Evolutionary conservation across 2,113 vertebrate genomes (phyloP).

Genomic region (Butastur rufipennis): DNA sequence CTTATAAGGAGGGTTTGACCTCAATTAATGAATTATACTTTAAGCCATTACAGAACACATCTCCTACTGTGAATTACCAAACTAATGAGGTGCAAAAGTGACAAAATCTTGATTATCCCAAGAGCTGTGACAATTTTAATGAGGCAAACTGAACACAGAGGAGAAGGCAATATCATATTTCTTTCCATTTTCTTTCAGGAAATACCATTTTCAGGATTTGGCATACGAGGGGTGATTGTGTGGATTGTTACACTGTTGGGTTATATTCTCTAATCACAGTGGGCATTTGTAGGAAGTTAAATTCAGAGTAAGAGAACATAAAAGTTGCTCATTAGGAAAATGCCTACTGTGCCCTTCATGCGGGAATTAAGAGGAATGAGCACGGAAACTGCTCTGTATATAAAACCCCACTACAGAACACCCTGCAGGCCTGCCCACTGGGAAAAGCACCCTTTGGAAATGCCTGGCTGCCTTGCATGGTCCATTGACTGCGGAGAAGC

Average conservation of each 20-base stretch:
- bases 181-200: neutral
- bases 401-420: neutral
- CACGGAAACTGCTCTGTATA: neutral
- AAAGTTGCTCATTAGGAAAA: neutral
- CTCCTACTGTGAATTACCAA: slow-evolving; percentile 9
- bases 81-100: slow-evolving; percentile 35
- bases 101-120: slow-evolving; percentile 35
- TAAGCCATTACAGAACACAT: neutral
- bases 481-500: neutral
- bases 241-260: neutral
- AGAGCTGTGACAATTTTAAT: neutral
- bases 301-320: neutral
- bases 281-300: neutral
- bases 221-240: neutral
- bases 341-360: neutral
- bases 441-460: neutral
- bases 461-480: neutral
- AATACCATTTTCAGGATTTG: neutral
- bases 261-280: neutral
- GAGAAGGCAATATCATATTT: neutral
- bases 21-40: slow-evolving; percentile 29
- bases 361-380: neutral
- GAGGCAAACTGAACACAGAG: neutral
- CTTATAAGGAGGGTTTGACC: neutral
- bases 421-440: neutral